These are phyloP conservation scores for Channa argus DNA, from an alignment of 2,113 vertebrate species.

Conservation along the genomic window DNA sequence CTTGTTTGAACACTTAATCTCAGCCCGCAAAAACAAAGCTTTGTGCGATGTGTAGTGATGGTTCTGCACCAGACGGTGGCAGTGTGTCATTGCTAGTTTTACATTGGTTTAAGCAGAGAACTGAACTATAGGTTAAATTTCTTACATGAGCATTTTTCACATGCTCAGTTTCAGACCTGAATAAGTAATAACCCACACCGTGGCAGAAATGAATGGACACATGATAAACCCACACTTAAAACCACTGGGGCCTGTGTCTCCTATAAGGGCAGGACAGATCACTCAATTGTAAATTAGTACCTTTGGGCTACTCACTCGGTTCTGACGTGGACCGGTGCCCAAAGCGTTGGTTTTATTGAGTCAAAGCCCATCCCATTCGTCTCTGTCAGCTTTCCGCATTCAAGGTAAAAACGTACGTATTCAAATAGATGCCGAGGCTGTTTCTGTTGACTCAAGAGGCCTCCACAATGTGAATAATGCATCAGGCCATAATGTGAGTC, in stretches of 20 bases:
- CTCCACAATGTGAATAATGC: constrained; percentile 49
- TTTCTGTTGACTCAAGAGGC: constrained; percentile 24
- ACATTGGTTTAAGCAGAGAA: background rate
- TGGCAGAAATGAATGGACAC: background rate
- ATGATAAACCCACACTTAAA: background rate
- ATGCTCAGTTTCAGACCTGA: constrained; percentile 1
- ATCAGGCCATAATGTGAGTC: constrained; percentile 21
- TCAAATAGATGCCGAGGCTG: background rate
- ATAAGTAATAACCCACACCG: constrained; percentile 18
- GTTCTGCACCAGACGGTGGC: constrained; percentile 60
- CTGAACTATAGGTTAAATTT: constrained; percentile 7
- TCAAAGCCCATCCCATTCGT: constrained; percentile 30
- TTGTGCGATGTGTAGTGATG: background rate
- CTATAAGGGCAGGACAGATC: constrained; percentile 36
- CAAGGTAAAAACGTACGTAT: constrained; percentile 19
- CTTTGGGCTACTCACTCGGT: constrained; percentile 24
- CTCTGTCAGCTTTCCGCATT: constrained; percentile 51
- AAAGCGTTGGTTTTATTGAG: constrained; percentile 59
- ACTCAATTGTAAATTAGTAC: constrained; percentile 16
- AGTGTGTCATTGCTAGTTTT: constrained; percentile 45
- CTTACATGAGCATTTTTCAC: background rate
- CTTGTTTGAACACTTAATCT: too few relatives aligned
- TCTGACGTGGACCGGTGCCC: constrained; percentile 22
- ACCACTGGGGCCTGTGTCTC: constrained; percentile 4
- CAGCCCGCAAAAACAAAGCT: too few relatives aligned